phyloP scores from a whole-genome alignment of 2,113 vertebrate species.

The Xyliphius kryptos region DNA sequence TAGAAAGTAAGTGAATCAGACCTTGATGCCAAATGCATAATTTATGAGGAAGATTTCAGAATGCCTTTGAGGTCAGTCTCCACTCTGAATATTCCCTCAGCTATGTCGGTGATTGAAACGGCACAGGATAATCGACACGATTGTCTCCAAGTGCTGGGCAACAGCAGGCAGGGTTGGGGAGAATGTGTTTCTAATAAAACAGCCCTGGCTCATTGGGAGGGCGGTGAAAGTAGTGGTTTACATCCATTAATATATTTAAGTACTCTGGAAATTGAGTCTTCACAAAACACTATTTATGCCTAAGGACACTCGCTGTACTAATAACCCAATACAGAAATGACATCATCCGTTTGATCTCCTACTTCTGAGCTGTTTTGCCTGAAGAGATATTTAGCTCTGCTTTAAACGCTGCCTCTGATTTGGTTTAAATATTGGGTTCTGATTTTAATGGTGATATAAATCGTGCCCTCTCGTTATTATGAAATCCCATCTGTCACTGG shows the following conservation, averaged over 20 bases:
- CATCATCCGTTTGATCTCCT: neutral
- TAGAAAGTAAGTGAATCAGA: slow-evolving; percentile 19
- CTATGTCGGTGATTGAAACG: slow-evolving; percentile 12
- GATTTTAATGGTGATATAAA: neutral
- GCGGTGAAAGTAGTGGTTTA: neutral
- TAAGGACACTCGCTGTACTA: neutral
- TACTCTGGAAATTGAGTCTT: neutral
- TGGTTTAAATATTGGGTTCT: no score
- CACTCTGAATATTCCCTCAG: slow-evolving; percentile 19
- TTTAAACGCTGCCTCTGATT: no score
- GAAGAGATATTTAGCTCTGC: neutral
- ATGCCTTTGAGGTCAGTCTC: slow-evolving; percentile 14
- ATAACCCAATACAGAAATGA: neutral
- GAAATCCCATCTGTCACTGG: slow-evolving; percentile 30
- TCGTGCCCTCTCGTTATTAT: slow-evolving; percentile 5
- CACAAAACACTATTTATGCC: neutral
- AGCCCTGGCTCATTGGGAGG: neutral
- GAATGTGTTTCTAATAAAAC: slow-evolving; percentile 3
- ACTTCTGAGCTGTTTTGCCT: neutral
- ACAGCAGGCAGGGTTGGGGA: neutral
- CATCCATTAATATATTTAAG: neutral
- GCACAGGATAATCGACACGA: slow-evolving; percentile 11
- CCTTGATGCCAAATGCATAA: slow-evolving; percentile 13
- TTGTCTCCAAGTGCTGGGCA: neutral
- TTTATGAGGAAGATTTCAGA: slow-evolving; percentile 18